phyloP scores from a whole-genome alignment of 2,113 vertebrate genomes.

The Passer montanus region DNA sequence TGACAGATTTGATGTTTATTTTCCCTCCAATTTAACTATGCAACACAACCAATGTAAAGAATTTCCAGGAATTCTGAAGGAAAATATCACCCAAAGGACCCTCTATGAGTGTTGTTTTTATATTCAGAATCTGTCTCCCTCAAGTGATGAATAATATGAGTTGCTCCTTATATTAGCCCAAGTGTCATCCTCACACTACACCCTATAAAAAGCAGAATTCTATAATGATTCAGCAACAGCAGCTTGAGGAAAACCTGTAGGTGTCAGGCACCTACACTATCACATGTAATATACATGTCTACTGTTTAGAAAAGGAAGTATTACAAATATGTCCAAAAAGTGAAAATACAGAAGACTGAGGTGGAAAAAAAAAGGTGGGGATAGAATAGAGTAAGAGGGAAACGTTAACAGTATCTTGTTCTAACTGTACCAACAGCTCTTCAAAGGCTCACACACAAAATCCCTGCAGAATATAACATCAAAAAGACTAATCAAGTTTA shows the following conservation, averaged over 20 bases:
- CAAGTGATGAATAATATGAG: neutral
- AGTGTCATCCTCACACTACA: neutral
- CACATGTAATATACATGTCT: neutral
- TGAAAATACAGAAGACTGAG: neutral
- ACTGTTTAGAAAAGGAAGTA: neutral
- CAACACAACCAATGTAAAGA: neutral
- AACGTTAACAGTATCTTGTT: neutral
- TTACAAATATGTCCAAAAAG: neutral
- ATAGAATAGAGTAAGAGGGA: neutral
- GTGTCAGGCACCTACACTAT: neutral
- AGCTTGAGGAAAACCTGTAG: neutral
- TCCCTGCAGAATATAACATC: neutral
- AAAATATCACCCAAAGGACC: neutral
- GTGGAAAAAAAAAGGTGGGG: accelerated
- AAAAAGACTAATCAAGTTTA: neutral
- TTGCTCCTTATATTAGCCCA: neutral
- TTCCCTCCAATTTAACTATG: neutral
- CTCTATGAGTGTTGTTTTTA: neutral
- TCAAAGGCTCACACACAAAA: neutral
- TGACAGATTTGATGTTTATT: neutral
- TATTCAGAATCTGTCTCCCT: neutral
- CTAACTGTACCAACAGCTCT: neutral
- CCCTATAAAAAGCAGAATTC: neutral
- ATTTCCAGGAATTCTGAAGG: neutral
- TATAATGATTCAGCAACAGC: neutral